A percentile compares a stretch with the other conserved stretches of the same genome.
Conservation (phyloP, 2,113 vertebrate species). For the Cnemophilus loriae region DNA sequence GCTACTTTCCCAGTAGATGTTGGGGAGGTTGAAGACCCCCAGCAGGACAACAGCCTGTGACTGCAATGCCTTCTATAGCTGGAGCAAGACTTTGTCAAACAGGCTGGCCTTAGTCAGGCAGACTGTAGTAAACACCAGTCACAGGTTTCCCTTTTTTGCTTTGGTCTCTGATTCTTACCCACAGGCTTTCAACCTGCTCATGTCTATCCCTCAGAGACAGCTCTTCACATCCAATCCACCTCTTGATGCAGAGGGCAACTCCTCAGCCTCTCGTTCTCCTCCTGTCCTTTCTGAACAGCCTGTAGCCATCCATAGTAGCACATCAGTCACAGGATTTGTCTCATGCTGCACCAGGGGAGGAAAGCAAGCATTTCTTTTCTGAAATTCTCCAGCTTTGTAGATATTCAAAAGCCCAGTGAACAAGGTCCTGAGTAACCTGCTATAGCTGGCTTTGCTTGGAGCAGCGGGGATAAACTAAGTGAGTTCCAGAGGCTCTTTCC, state of each 20-base stretch:
- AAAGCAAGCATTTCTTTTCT: neutral
- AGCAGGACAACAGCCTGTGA: neutral
- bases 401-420: neutral
- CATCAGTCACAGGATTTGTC: neutral
- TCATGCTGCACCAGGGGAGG: neutral
- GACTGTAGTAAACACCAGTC: neutral
- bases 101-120: neutral
- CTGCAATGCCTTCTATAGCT: fast-evolving
- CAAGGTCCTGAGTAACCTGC: neutral
- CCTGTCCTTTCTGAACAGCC: neutral
- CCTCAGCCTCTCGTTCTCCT: neutral
- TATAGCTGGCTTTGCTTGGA: neutral
- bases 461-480: fast-evolving
- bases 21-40: neutral
- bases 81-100: neutral
- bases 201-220: neutral
- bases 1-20: neutral
- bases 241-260: neutral
- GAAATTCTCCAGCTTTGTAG: neutral
- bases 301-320: fast-evolving
- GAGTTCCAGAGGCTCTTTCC: neutral
- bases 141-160: too few relatives aligned
- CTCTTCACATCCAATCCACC: neutral
- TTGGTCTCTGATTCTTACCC: neutral
- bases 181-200: neutral